phyloP scores from a whole-genome alignment of 2,888 invertebrate genomes.

The Leptinotarsa tumamoca region DNA sequence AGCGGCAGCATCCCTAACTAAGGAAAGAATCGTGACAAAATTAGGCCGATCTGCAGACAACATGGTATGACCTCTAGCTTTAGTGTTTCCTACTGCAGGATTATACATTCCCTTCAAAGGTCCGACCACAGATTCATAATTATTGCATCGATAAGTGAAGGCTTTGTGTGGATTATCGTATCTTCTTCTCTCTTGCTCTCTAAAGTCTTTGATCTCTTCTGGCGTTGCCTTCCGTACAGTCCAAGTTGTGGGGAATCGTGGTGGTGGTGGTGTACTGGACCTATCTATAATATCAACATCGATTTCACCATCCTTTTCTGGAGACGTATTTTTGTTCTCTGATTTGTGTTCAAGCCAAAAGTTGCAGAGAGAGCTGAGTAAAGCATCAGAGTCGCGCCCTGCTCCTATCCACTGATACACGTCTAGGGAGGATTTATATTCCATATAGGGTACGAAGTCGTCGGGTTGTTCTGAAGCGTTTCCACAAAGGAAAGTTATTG shows the following conservation, averaged over 20 bases:
- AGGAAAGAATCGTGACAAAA: conserved; percentile 88
- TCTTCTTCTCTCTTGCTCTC: conserved; percentile 83
- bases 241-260: conserved; percentile 82
- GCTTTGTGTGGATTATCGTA: conserved; percentile 92
- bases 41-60: conserved; percentile 86
- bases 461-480: conserved; percentile 84
- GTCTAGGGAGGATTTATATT: conserved; percentile 80
- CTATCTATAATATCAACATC: conserved; percentile 63
- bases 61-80: conserved; percentile 86
- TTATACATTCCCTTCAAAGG: conserved; percentile 77
- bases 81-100: conserved; percentile 71
- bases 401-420: conserved; percentile 95
- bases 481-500: conserved; percentile 86
- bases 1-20: conserved; percentile 94
- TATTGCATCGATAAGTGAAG: conserved; percentile 85
- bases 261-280: conserved; percentile 69
- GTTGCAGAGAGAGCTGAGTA: conserved; percentile 79
- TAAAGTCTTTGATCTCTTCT: conserved; percentile 82
- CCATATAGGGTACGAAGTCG: conserved; percentile 90
- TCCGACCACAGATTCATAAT: conserved; percentile 86
- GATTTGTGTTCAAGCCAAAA: conserved; percentile 81
- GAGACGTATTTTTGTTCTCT: conserved; percentile 60
- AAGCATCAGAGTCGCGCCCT: conserved; percentile 88
- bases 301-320: conserved; percentile 61
- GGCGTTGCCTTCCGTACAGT: conserved; percentile 82